These are phyloP conservation scores for Elephas maximus DNA, from an alignment of 2,113 vertebrate genomes.

Conservation along the genomic window DNA sequence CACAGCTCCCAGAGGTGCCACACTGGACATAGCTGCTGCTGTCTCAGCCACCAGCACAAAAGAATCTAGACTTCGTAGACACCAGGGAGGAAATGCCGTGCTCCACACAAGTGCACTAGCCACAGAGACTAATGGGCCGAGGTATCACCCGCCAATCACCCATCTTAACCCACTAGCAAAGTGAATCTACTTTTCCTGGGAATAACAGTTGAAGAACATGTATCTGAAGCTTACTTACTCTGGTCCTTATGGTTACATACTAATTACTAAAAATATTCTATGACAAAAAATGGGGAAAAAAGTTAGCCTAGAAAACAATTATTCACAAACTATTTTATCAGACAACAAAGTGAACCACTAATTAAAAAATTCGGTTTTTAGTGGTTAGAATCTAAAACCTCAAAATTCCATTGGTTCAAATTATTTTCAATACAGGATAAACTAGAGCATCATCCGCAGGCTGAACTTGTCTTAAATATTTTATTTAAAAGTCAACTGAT, in stretches of 20 bases:
- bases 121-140: background rate
- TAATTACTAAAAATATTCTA: background rate
- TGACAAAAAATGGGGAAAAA: constrained; percentile 6
- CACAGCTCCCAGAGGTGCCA: background rate
- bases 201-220: constrained; percentile 23
- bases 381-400: constrained; percentile 8
- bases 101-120: background rate
- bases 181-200: background rate
- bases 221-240: constrained; percentile 49
- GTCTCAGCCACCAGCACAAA: background rate
- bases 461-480: background rate
- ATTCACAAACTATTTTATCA: constrained; percentile 35
- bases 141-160: background rate
- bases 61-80: background rate
- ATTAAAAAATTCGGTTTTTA: constrained; percentile 62
- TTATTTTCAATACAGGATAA: constrained; percentile 4
- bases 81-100: constrained; percentile 9
- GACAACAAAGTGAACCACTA: constrained; percentile 39
- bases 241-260: constrained; percentile 4
- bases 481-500: constrained; percentile 52
- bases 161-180: background rate
- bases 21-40: background rate
- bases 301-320: constrained; percentile 1
- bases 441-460: background rate
- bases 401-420: background rate